A percentile compares a stretch with the other conserved stretches of the same genome.
These are phyloP conservation scores for Brotogeris chrysoptera DNA, from an alignment of 2,797 vertebrate genomes.

Conservation along the genomic window DNA sequence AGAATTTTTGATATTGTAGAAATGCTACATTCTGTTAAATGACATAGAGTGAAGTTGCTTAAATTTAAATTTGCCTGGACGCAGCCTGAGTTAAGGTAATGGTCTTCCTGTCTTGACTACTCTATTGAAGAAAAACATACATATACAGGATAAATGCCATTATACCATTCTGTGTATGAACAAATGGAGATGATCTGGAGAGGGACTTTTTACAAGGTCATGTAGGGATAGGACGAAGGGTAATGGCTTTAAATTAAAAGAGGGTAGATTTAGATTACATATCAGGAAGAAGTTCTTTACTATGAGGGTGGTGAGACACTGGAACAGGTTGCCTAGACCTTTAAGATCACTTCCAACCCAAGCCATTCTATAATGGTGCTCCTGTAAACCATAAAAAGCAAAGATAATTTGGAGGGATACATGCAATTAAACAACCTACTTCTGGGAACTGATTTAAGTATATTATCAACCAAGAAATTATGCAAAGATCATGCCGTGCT, in stretches of 20 bases:
- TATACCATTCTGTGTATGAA: neutral
- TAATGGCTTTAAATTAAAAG: too few species aligned
- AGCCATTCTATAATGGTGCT: neutral
- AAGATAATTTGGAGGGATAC: neutral
- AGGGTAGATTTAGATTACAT: too few species aligned
- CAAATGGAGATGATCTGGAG: too few species aligned
- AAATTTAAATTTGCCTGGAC: neutral
- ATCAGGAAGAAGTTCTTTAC: too few species aligned
- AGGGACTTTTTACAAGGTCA: too few species aligned
- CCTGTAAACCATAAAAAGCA: neutral
- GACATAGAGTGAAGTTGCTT: neutral
- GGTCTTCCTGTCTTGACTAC: neutral
- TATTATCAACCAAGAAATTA: neutral
- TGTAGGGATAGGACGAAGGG: too few species aligned
- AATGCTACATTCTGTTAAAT: neutral
- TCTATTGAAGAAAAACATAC: neutral
- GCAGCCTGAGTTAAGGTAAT: neutral
- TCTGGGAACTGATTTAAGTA: neutral
- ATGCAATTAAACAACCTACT: neutral
- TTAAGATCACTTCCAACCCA: too few species aligned
- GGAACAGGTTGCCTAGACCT: too few species aligned
- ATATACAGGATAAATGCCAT: neutral
- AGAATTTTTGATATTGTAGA: neutral
- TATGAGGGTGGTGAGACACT: too few species aligned
- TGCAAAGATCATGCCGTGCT: neutral